Percentiles rank a stretch among this genome's conserved stretches.
phyloP scores from a whole-genome alignment of 2,888 invertebrate species.

The Caenorhabditis sp. region DNA sequence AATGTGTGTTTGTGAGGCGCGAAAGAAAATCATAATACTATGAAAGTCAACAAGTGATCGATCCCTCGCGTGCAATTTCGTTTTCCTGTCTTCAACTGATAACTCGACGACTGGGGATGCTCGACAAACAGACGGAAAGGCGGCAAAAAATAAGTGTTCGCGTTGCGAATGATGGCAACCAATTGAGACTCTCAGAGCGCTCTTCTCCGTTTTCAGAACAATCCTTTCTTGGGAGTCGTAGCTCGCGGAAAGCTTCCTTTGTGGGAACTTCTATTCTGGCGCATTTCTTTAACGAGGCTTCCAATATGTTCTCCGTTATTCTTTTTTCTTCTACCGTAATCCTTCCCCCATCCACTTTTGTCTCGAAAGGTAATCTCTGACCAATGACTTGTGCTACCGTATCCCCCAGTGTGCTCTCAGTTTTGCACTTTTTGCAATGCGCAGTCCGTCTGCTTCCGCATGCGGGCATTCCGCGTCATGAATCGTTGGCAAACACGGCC shows the following conservation, averaged over 20 bases:
- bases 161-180: background rate
- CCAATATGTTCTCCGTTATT: too few relatives aligned
- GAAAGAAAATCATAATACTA: constrained; percentile 29
- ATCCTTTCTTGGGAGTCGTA: background rate
- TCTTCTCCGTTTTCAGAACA: background rate
- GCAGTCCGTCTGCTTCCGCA: constrained; percentile 9
- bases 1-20: constrained; percentile 12
- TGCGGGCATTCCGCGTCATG: constrained; percentile 4
- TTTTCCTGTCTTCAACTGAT: constrained; percentile 23
- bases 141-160: constrained; percentile 18
- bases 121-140: constrained; percentile 21
- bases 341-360: background rate
- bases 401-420: background rate
- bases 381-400: background rate
- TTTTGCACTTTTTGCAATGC: constrained; percentile 10
- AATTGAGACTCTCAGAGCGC: background rate
- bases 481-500: background rate
- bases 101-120: background rate
- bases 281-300: background rate
- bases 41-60: constrained; percentile 18
- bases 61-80: constrained; percentile 4
- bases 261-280: too few relatives aligned
- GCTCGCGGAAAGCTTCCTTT: background rate
- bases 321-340: too few relatives aligned
- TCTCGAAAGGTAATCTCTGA: background rate